A percentile compares a stretch with the other conserved stretches of the same genome.
phyloP scores from a whole-genome alignment of 2,888 invertebrate genomes.

The Copidosoma aretas region DNA sequence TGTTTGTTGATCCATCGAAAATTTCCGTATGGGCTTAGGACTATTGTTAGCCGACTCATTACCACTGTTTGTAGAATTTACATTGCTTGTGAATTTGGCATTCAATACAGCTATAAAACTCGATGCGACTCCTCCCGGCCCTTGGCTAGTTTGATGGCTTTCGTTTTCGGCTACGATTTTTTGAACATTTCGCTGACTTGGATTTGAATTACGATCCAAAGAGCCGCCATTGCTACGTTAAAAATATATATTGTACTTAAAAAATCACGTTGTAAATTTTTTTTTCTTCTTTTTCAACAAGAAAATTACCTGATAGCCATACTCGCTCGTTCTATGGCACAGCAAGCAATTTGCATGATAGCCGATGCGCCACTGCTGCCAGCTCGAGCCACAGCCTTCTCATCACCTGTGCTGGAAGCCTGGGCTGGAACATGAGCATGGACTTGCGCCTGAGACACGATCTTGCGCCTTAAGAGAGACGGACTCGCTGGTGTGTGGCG shows the following conservation, averaged over 20 bases:
- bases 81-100: constrained; percentile 67
- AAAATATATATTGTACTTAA: not conserved
- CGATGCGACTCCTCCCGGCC: constrained; percentile 68
- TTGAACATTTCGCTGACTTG: constrained; percentile 13
- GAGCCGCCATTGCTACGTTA: constrained; percentile 18
- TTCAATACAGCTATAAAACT: constrained; percentile 75
- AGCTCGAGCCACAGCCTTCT: constrained; percentile 15
- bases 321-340: constrained; percentile 51
- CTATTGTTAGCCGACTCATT: constrained; percentile 49
- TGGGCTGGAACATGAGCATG: constrained; percentile 44
- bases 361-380: constrained; percentile 40
- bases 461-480: constrained; percentile 68
- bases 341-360: constrained; percentile 51
- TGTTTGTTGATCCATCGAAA: constrained; percentile 59
- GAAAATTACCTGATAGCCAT: constrained; percentile 39
- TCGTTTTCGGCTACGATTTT: constrained; percentile 19
- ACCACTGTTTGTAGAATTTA: constrained; percentile 38
- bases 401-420: constrained; percentile 30
- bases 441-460: constrained; percentile 45
- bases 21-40: constrained; percentile 58
- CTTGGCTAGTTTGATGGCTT: constrained; percentile 49
- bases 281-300: constrained; percentile 44
- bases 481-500: constrained; percentile 89
- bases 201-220: constrained; percentile 42
- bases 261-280: not conserved